A percentile compares a stretch with the other conserved stretches of the same genome.
These are phyloP conservation scores for Ciconia stormi DNA, from an alignment of 2,113 vertebrate genomes.

Conservation along the genomic window DNA sequence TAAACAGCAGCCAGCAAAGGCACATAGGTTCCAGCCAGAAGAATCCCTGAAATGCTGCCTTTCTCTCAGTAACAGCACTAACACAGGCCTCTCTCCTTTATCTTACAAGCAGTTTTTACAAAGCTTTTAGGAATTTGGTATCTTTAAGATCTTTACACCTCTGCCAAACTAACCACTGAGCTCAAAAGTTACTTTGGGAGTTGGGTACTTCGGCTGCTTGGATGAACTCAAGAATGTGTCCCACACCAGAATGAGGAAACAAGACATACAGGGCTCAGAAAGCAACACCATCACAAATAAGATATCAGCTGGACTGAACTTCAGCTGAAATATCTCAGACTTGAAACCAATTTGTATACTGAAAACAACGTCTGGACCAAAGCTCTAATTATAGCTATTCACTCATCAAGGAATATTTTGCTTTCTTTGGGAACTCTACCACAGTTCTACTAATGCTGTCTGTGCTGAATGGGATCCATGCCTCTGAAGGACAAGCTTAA, in stretches of 20 bases:
- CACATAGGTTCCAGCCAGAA: fast-evolving
- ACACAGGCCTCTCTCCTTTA: not conserved
- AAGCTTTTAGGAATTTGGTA: not conserved
- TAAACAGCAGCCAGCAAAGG: not conserved
- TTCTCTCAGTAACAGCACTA: not conserved
- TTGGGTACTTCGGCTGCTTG: not conserved
- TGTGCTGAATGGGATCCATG: not conserved
- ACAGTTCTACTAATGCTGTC: not conserved
- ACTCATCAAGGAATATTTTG: not conserved
- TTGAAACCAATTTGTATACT: not conserved
- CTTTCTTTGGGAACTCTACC: not conserved
- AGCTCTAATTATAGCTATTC: not conserved
- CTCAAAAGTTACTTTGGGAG: not conserved
- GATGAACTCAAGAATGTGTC: not conserved
- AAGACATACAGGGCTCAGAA: not conserved
- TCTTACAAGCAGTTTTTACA: not conserved
- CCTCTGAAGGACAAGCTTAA: not conserved
- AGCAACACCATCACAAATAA: not conserved
- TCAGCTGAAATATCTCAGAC: not conserved
- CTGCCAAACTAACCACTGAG: not conserved
- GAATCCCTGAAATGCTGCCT: not conserved
- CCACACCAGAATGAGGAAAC: not conserved
- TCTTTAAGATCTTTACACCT: not conserved
- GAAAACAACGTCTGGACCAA: not conserved
- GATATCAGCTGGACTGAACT: not conserved